Percentiles rank a stretch among this genome's conserved stretches.
Conservation (phyloP, 1,140 invertebrate species). For the Trachymyrmex septentrionalis region DNA sequence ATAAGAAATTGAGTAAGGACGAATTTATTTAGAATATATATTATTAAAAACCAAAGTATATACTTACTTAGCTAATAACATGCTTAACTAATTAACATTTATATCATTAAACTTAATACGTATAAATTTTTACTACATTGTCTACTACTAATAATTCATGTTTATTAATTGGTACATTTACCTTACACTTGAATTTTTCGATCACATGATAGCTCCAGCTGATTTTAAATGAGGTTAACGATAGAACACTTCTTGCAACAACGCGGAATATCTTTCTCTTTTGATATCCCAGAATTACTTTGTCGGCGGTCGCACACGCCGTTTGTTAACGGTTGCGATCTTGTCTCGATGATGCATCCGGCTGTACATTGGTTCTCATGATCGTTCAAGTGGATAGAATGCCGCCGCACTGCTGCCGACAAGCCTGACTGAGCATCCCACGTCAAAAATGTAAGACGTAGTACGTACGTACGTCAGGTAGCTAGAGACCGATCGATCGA, state of each 20-base stretch:
- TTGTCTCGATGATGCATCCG: slow-evolving; percentile 25
- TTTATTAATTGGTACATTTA: neutral
- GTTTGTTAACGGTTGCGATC: slow-evolving; percentile 29
- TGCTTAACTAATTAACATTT: slow-evolving; percentile 51
- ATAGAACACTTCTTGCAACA: neutral
- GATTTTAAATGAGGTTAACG: neutral
- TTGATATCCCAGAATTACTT: neutral
- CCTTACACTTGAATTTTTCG: neutral
- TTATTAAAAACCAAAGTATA: slow-evolving; percentile 12
- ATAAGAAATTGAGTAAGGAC: no score
- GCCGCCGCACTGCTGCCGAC: slow-evolving; percentile 24
- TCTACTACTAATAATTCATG: no score
- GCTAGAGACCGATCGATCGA: slow-evolving; percentile 59
- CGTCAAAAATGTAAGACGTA: slow-evolving; percentile 60
- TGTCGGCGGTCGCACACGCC: neutral
- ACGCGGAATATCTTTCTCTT: neutral
- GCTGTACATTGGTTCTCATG: slow-evolving; percentile 33
- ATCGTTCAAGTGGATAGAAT: slow-evolving; percentile 59
- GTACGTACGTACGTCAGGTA: slow-evolving; percentile 44
- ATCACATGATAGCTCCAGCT: neutral
- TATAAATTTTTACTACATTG: no score
- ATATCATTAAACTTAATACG: slow-evolving; percentile 17
- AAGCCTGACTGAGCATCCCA: slow-evolving; percentile 36
- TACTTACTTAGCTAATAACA: slow-evolving; percentile 66
- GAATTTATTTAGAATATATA: no score